Percentiles rank a stretch among this genome's conserved stretches.
Evolutionary conservation across 2,888 invertebrate genomes (phyloP).

Genomic region (Cepaea hortensis): DNA sequence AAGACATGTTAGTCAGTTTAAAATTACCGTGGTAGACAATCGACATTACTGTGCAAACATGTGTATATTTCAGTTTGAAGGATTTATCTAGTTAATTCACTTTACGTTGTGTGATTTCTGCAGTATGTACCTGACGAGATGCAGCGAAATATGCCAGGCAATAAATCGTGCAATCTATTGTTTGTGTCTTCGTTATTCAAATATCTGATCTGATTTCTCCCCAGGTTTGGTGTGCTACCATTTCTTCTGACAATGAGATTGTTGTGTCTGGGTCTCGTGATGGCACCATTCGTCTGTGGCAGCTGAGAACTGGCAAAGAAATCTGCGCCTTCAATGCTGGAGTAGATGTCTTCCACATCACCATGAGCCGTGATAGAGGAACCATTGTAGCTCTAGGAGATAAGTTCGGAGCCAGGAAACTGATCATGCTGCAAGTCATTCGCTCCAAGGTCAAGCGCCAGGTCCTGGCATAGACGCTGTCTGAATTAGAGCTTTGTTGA

Average conservation of each 20-base stretch:
- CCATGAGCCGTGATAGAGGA: conserved; percentile 75
- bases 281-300: conserved; percentile 75
- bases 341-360: conserved; percentile 75
- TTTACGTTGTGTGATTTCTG: no score
- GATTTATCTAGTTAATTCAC: no score
- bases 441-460: conserved; percentile 68
- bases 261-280: conserved; percentile 75
- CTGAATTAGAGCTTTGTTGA: neutral
- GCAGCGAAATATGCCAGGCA: no score
- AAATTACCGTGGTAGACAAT: no score
- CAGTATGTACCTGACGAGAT: no score
- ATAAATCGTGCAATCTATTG: no score
- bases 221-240: conserved; percentile 75
- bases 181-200: no score
- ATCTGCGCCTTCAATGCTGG: conserved; percentile 74
- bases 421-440: conserved; percentile 76
- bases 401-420: conserved; percentile 74
- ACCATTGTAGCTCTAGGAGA: conserved; percentile 76
- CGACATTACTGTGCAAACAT: no score
- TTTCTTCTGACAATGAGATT: conserved; percentile 75
- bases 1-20: no score
- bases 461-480: conserved; percentile 58
- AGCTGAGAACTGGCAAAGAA: conserved; percentile 70
- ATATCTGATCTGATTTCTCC: neutral
- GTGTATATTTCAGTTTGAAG: no score